Conservation (phyloP, 2,113 vertebrate genomes). For the Takifugu bimaculatus region DNA sequence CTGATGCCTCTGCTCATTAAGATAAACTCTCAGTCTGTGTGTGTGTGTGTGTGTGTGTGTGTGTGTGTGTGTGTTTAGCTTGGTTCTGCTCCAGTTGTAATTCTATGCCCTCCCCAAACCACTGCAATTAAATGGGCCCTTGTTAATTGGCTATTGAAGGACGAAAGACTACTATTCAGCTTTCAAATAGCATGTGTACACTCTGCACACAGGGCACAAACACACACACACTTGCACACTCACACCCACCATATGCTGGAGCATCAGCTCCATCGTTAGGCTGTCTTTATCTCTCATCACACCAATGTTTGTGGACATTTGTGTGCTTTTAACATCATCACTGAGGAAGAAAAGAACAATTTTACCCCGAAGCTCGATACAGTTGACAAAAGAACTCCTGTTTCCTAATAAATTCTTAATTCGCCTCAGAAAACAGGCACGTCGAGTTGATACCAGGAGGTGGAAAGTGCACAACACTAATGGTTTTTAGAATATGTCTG, state of each 20-base stretch:
- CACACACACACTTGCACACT: slow-evolving; percentile 13
- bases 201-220: slow-evolving; percentile 8
- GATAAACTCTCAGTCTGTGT: slow-evolving; percentile 7
- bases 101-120: slow-evolving; percentile 61
- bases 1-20: slow-evolving; percentile 45
- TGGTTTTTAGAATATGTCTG: slow-evolving; percentile 8
- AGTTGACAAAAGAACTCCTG: slow-evolving; percentile 2
- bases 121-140: slow-evolving; percentile 60
- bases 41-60: slow-evolving; percentile 7
- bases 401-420: slow-evolving; percentile 31
- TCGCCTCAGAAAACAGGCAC: slow-evolving; percentile 27
- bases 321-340: not conserved
- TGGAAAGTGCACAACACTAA: slow-evolving; percentile 11
- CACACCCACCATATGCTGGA: not conserved
- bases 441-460: slow-evolving; percentile 40
- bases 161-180: slow-evolving; percentile 40
- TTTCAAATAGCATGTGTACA: slow-evolving; percentile 46
- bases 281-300: too few relatives aligned
- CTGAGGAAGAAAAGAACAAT: not conserved
- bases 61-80: slow-evolving; percentile 26
- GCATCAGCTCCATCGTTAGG: not conserved
- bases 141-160: slow-evolving; percentile 59
- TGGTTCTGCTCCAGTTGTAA: slow-evolving; percentile 59
- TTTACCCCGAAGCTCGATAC: slow-evolving; percentile 16
- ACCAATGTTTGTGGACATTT: too few relatives aligned